Evolutionary conservation across 1,140 invertebrate genomes (phyloP), one percentile per base, ranked within the genome.

Genomic region (Drosophila lacteicornis): DNA sequence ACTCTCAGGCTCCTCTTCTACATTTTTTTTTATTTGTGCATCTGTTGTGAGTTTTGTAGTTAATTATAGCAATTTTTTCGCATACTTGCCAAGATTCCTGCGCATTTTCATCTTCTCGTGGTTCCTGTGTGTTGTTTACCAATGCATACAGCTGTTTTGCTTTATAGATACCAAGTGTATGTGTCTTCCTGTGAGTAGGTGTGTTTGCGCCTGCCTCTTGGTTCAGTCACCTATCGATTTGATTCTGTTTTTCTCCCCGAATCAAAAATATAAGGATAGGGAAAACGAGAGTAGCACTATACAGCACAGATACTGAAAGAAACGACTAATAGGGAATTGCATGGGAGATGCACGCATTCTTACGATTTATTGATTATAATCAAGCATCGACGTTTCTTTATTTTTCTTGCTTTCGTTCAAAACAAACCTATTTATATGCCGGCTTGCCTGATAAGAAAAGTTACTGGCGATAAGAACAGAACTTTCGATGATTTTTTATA

Each of bases 151-250:
- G 65, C 55, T 70, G 67, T 57, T 69, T 53, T 25, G 25, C 46
- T 11, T 19, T 19, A 43, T 40, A 42, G 38, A 33, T 51, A 42
- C 58, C n/a, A 30, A 36, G 25, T 25, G 13, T 36, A 12, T 78
- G 45, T 36, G 42, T 27, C 46, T 55, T 38, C 6, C 4, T 45
- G 11, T 51, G 55, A 30, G 43, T 53, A 27, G 36, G 33, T 71
- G 55, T 51, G 49, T 33, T 25, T 43, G 56, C 56, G 61, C 50
- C 27, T 67, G 74, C 50, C 50, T 83, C 62, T 80, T 78, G 74
- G 82, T 84, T 84, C 82, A 84, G 59, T 84, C 80, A 84, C 82
- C 82, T 75, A 84, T 84, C 82, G 74, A 85, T 74, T 74, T 81
- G 63, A 81, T 62, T 85, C 69, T 80, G 60, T 63, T 74, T 81